These are phyloP conservation scores for Cheilosia scutellata DNA, from an alignment of 2,888 invertebrate species.

Conservation along the genomic window DNA sequence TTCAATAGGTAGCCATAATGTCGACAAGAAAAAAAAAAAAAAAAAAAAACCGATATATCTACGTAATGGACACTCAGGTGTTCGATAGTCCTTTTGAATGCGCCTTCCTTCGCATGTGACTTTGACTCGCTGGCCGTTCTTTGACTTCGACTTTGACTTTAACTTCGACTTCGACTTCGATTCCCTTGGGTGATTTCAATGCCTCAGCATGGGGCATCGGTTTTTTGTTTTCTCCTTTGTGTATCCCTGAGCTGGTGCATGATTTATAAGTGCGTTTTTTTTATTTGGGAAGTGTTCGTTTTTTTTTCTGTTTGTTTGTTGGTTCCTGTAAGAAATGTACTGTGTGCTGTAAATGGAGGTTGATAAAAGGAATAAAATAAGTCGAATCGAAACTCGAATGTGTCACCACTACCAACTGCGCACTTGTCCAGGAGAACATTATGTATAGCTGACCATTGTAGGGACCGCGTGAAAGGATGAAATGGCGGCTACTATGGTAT, in stretches of 20 bases:
- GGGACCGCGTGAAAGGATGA: conserved; percentile 31
- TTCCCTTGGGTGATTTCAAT: conserved; percentile 71
- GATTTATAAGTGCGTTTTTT: conserved; percentile 68
- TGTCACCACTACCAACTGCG: conserved; percentile 68
- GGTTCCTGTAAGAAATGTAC: conserved; percentile 4
- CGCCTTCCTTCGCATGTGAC: conserved; percentile 30
- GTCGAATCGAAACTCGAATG: conserved; percentile 54
- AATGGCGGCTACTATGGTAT: conserved; percentile 58
- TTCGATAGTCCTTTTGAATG: conserved; percentile 60
- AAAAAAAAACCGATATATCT: conserved; percentile 20
- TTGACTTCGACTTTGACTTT: conserved; percentile 34
- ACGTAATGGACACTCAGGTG: conserved; percentile 69
- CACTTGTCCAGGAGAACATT: conserved; percentile 52
- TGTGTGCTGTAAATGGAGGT: conserved; percentile 29
- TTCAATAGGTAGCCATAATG: conserved; percentile 54
- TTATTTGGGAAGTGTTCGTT: conserved; percentile 51
- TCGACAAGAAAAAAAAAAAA: conserved; percentile 10
- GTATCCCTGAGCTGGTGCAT: conserved; percentile 54
- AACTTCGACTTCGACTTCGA: too few species aligned
- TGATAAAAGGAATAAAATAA: conserved; percentile 32
- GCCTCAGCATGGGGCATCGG: conserved; percentile 61
- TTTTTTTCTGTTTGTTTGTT: conserved; percentile 3
- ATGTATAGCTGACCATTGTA: conserved; percentile 34
- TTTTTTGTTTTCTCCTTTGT: conserved; percentile 28
- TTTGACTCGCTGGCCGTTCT: conserved; percentile 56